phyloP scores from a whole-genome alignment of 2,113 vertebrate species.

The Plotosus lineatus region DNA sequence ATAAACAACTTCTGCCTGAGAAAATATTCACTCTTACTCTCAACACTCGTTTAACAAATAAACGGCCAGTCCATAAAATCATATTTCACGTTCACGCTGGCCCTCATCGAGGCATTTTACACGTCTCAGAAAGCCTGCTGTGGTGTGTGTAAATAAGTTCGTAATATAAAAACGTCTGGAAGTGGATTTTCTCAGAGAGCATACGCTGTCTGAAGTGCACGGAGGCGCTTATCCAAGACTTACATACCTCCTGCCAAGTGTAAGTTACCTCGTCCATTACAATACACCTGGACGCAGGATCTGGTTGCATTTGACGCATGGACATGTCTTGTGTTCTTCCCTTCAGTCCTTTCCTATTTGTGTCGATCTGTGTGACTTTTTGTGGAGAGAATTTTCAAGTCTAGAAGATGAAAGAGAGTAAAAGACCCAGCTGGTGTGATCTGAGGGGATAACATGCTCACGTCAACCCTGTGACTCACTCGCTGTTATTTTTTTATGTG shows the following conservation, averaged over 20 bases:
- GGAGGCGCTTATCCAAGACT: slow-evolving; percentile 11
- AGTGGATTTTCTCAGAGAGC: slow-evolving; percentile 10
- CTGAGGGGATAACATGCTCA: not conserved
- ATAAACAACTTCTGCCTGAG: slow-evolving; percentile 25
- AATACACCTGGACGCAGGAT: slow-evolving; percentile 15
- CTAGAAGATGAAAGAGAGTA: too few species aligned
- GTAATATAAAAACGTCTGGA: slow-evolving; percentile 10
- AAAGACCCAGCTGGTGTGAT: not conserved
- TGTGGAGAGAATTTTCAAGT: not conserved
- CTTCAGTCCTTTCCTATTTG: not conserved
- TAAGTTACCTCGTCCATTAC: not conserved
- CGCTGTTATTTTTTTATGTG: too few species aligned
- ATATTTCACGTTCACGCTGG: not conserved
- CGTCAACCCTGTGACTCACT: not conserved
- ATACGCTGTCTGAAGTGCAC: slow-evolving; percentile 5
- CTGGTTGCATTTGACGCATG: slow-evolving; percentile 17
- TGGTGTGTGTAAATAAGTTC: not conserved
- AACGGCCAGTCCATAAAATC: slow-evolving; percentile 5
- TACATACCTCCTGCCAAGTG: slow-evolving; percentile 20
- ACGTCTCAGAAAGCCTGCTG: slow-evolving; percentile 5
- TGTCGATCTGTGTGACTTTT: not conserved
- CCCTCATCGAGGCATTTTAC: slow-evolving; percentile 4
- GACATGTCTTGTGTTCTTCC: not conserved
- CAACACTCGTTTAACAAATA: slow-evolving; percentile 32
- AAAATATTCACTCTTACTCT: slow-evolving; percentile 26